Evolutionary conservation across 35 echinoderm and acorn worm species (phyloP), one percentile per base, ranked within the genome.

Genomic region (Acanthaster planci): DNA sequence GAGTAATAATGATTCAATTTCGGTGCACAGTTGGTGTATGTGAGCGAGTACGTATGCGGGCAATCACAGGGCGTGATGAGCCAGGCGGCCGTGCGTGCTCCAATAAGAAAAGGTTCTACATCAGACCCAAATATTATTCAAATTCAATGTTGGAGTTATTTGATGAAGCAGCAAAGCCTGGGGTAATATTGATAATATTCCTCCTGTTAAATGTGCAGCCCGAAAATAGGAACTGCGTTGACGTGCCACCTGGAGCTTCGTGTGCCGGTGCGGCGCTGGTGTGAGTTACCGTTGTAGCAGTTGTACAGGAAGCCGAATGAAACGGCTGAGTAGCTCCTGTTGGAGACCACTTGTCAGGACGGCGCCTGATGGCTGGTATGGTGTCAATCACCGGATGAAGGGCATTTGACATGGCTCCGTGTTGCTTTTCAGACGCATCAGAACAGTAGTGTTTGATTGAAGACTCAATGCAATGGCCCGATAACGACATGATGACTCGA

Each of bases 401-500:
- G 26, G 55, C 55, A 21, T 0, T 21, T 58, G 55, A 58, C 81
- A 84, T 84, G 12, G 30, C 52, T 38, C 47, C 12, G 26, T 87
- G 78, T 76, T 80, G 60, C 19, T 52, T 55, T 51, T 87, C 85
- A 16, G 40, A 40, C 57, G 35, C 76, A 58, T 58, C 55, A 21
- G 18, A 23, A 23, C 55, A 58, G 5, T 51, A 81, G 78, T 81
- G 40, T 42, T 81, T 81, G 38, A 81, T 81, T 26, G 1, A 42
- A 42, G 78, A 40, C 78, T 81, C 40, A 26, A 21, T 40, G 35
- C 42, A 18, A 29, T 81, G 78, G 35, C 80, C 51, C 19, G 44
- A 29, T 15, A 83, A n/a, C 3, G 44, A 21, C 80, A 83, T 90
- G 32, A 84, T 90, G 80, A 47, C 6, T 12, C 80, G 79, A 10